Conservation (phyloP, 2,113 vertebrate genomes). For the Stegastes partitus region DNA sequence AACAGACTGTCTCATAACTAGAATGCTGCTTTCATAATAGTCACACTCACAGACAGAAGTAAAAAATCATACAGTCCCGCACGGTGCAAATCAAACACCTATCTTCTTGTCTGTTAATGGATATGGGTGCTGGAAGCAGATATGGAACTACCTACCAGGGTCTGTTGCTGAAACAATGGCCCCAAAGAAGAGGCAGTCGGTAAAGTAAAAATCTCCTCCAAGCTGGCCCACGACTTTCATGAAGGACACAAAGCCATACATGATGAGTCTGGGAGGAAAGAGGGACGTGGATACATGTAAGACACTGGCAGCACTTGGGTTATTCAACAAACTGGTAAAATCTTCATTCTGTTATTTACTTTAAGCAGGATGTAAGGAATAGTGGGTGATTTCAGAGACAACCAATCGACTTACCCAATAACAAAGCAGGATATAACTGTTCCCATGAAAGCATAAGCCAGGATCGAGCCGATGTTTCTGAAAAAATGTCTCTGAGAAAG, state of each 20-base stretch:
- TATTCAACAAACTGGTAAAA: background rate
- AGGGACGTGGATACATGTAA: slow-evolving; percentile 16
- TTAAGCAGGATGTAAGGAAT: background rate
- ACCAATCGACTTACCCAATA: slow-evolving; percentile 90
- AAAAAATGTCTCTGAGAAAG: slow-evolving; percentile 95
- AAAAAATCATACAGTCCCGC: too few relatives aligned
- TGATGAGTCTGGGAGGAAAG: slow-evolving; percentile 85
- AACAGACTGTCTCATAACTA: too few relatives aligned
- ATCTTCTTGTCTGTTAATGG: background rate
- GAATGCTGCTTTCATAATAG: background rate
- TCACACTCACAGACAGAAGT: background rate
- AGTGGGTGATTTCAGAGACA: background rate
- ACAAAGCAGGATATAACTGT: slow-evolving; percentile 95
- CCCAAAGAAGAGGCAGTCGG: slow-evolving; percentile 96
- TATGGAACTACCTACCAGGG: slow-evolving; percentile 85
- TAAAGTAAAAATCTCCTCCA: slow-evolving; percentile 94
- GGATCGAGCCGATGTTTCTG: slow-evolving; percentile 95
- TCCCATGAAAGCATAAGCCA: slow-evolving; percentile 95
- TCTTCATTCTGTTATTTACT: too few relatives aligned
- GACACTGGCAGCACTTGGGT: background rate
- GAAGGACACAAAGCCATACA: slow-evolving; percentile 93
- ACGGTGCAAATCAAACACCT: background rate
- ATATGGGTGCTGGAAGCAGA: background rate
- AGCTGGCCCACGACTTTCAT: slow-evolving; percentile 95
- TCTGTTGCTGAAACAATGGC: slow-evolving; percentile 98